Evolutionary conservation across 2,888 invertebrate genomes (phyloP), one percentile per base, ranked within the genome.

Genomic region (Cancer borealis): DNA sequence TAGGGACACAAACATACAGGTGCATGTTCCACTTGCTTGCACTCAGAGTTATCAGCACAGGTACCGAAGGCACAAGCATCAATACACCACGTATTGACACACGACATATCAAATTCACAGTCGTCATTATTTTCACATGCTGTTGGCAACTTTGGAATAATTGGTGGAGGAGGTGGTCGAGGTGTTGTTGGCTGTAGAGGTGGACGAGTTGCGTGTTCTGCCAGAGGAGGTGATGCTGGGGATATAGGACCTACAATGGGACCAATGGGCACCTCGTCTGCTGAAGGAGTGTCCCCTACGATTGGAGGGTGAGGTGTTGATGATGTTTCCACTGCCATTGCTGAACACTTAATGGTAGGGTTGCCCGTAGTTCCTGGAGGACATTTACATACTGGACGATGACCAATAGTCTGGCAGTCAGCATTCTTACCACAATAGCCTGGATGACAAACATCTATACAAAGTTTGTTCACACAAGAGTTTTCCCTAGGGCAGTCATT

Each of bases 341-440:
- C 94, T 17, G 93, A 88, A 90, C 96, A 96, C 73, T 93, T 95
- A 26, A 96, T 89, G 30, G 94, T 96, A 88, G 98, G 98, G 97
- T 98, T 98, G 14, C 99, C 99, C 84, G 98, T 98, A 96, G 98
- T 99, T 96, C 98, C 99, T 96, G 98, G 97, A 96, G 98, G 98
- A 97, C 99, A 99, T 95, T 98, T 97, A 97, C 99, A 99, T 96
- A 97, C 97, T 79, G 98, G 98, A 96, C 98, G 98, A 96, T 98
- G 98, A 96, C 98, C 98, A 92, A 98, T 97, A n/a, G 98, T 98
- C 96, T 98, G 98, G 96, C 98, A 98, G 96, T 98, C 97, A 1
- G 98, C 98, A 97, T 98, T 98, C 95, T 97, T 97, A 47, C 98
- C 98, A 96, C 98, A 98, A n/a, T 98, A 98, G 95, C 98, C 98